Conservation (phyloP, 2,113 vertebrate species). For the Gobiocypris rarus region DNA sequence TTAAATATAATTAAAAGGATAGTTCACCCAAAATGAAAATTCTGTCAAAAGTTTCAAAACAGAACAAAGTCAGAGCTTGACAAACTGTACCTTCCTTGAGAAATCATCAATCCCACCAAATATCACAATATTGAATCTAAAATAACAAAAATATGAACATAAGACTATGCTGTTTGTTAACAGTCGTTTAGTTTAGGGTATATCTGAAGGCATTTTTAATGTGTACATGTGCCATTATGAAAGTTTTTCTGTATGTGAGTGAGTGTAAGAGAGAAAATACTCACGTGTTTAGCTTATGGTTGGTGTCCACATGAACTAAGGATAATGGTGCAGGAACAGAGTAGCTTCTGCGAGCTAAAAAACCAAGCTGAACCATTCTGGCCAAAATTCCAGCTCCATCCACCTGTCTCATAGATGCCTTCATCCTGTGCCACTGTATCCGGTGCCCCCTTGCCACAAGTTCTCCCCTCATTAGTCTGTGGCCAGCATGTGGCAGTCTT, state of each 20-base stretch:
- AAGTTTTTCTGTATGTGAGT: neutral
- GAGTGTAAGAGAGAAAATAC: neutral
- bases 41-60: neutral
- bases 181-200: slow-evolving; percentile 4
- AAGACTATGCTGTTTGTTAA: neutral
- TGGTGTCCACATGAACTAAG: slow-evolving; percentile 23
- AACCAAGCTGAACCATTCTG: slow-evolving; percentile 37
- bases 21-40: too few relatives aligned
- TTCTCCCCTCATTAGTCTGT: neutral
- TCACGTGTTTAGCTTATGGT: slow-evolving; percentile 36
- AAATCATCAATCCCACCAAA: neutral
- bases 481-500: neutral
- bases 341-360: slow-evolving; percentile 4
- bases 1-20: too few relatives aligned
- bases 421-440: slow-evolving; percentile 21
- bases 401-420: slow-evolving; percentile 3
- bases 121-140: slow-evolving; percentile 38
- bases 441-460: slow-evolving; percentile 23
- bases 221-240: neutral
- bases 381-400: slow-evolving; percentile 34
- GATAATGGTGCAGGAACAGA: slow-evolving; percentile 22
- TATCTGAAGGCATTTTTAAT: neutral
- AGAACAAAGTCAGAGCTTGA: neutral
- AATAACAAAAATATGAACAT: neutral
- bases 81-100: slow-evolving; percentile 33